Conservation (phyloP, 2,797 vertebrate species). For the Synaphobranchus kaupii region DNA sequence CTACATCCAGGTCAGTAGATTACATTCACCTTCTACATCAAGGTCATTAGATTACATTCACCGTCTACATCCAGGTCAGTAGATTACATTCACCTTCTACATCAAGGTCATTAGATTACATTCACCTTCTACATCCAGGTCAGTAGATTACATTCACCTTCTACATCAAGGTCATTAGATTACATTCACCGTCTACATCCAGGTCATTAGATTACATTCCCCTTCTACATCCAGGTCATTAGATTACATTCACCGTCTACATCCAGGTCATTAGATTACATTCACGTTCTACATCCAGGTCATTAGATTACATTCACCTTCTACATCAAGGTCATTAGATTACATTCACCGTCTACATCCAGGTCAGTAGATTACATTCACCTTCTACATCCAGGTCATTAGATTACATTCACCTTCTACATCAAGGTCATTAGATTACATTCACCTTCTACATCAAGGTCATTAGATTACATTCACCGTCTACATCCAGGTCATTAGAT, state of each 20-base stretch:
- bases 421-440: too few relatives aligned
- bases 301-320: background rate
- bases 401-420: too few relatives aligned
- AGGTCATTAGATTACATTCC: conserved; percentile 17
- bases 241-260: background rate
- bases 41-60: conserved; percentile 16
- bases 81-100: conserved; percentile 1
- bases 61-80: background rate
- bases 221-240: background rate
- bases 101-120: conserved; percentile 12
- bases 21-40: background rate
- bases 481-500: too few relatives aligned
- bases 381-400: too few relatives aligned
- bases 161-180: conserved; percentile 8
- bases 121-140: background rate
- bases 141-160: conserved; percentile 5
- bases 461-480: too few relatives aligned
- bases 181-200: background rate
- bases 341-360: background rate
- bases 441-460: too few relatives aligned
- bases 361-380: too few relatives aligned
- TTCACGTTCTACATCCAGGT: background rate
- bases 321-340: background rate
- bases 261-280: conserved; percentile 14
- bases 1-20: conserved; percentile 8